These are phyloP conservation scores for Rotaria socialis DNA, from an alignment of 2,888 invertebrate species.

Conservation along the genomic window DNA sequence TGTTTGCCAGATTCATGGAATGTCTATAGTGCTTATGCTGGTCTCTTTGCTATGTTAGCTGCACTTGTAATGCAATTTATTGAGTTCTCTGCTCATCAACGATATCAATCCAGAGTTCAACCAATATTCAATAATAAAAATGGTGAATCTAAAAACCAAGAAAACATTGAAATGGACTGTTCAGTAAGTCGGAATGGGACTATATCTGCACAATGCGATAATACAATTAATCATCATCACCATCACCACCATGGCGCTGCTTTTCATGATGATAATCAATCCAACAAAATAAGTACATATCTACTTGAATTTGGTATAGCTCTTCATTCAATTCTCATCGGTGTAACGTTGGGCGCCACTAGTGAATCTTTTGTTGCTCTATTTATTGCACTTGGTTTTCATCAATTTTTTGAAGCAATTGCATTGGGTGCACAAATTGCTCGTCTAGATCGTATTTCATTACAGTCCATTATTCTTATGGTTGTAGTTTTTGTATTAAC, in stretches of 20 bases:
- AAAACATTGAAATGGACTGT: too few relatives aligned
- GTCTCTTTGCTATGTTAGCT: constrained; percentile 30
- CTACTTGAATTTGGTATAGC: constrained; percentile 31
- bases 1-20: constrained; percentile 4
- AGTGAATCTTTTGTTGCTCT: neutral
- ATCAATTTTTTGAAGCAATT: constrained; percentile 36
- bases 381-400: constrained; percentile 10
- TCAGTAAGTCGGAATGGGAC: too few relatives aligned
- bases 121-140: neutral
- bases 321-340: constrained; percentile 6
- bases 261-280: neutral
- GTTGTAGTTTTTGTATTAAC: neutral
- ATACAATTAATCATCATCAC: neutral
- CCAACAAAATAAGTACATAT: constrained; percentile 11
- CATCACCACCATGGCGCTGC: neutral
- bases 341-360: neutral
- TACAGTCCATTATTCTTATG: neutral
- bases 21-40: neutral
- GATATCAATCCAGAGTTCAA: neutral
- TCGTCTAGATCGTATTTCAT: neutral
- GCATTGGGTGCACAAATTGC: constrained; percentile 34
- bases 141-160: neutral
- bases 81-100: constrained; percentile 13
- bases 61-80: neutral
- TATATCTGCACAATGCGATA: too few relatives aligned